Conservation (phyloP, 1,140 invertebrate species). For the Chionoecetes opilio region DNA sequence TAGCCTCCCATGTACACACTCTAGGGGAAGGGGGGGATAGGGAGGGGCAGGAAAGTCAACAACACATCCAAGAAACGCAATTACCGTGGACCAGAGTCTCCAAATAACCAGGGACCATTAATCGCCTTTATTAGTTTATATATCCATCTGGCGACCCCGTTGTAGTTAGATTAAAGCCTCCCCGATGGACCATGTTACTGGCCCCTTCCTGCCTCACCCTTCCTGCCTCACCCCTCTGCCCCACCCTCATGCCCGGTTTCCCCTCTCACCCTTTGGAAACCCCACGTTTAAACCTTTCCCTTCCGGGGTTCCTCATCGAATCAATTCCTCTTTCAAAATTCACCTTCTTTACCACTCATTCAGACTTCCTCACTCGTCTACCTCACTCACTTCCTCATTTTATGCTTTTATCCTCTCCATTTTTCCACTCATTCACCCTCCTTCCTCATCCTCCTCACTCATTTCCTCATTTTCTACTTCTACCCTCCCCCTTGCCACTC, state of each 20-base stretch:
- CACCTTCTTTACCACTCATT: no score
- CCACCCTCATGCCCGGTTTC: not conserved
- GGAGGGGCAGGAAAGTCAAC: slow-evolving; percentile 9
- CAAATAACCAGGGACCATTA: slow-evolving; percentile 28
- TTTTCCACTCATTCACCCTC: not conserved
- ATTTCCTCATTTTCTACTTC: not conserved
- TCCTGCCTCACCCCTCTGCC: not conserved
- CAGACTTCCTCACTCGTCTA: not conserved
- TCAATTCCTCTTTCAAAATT: not conserved
- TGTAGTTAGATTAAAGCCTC: slow-evolving; percentile 29
- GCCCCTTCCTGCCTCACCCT: not conserved
- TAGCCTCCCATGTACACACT: not conserved
- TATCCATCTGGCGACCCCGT: slow-evolving; percentile 24
- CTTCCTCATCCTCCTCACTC: not conserved
- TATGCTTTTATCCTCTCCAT: not conserved
- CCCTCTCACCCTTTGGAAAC: not conserved
- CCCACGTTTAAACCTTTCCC: not conserved
- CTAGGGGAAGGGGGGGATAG: no score
- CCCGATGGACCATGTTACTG: slow-evolving; percentile 5
- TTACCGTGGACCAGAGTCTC: slow-evolving; percentile 17
- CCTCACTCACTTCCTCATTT: not conserved
- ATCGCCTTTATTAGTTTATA: slow-evolving; percentile 30
- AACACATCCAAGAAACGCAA: slow-evolving; percentile 19
- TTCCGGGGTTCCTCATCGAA: not conserved
- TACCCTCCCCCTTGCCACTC: not conserved